Percentiles rank a stretch among this genome's conserved stretches.
Evolutionary conservation across 2,113 vertebrate species (phyloP).

Genomic region (Lynx canadensis): DNA sequence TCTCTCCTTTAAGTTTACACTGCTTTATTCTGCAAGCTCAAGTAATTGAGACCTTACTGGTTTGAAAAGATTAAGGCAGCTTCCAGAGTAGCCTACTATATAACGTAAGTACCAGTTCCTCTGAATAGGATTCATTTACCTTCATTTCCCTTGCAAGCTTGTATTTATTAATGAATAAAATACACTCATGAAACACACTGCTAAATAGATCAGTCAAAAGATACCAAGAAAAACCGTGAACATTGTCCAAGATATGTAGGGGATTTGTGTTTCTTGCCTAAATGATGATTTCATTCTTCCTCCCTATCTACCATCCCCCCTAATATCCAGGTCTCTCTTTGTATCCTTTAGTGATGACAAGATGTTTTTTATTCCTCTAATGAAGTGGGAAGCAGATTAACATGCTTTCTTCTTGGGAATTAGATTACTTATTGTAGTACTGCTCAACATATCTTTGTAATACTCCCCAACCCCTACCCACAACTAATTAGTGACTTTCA

Average conservation of each 20-base stretch:
- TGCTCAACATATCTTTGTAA: slow-evolving; percentile 29
- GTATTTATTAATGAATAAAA: slow-evolving; percentile 34
- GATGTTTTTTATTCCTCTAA: slow-evolving; percentile 60
- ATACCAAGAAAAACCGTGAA: background rate
- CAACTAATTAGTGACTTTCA: slow-evolving; percentile 64
- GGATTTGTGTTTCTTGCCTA: slow-evolving; percentile 46
- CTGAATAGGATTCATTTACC: slow-evolving; percentile 17
- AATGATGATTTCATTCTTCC: slow-evolving; percentile 9
- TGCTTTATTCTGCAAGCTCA: slow-evolving; percentile 1
- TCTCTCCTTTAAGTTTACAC: background rate
- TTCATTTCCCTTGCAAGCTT: slow-evolving; percentile 40
- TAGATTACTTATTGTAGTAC: slow-evolving; percentile 54
- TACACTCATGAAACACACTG: background rate
- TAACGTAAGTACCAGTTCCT: background rate
- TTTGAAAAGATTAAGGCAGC: slow-evolving; percentile 14
- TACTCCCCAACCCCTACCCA: slow-evolving; percentile 30
- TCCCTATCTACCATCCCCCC: background rate
- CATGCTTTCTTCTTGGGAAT: slow-evolving; percentile 2
- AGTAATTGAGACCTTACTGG: background rate
- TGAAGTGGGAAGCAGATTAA: slow-evolving; percentile 22
- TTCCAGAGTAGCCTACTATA: slow-evolving; percentile 21
- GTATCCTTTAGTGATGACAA: background rate
- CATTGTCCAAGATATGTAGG: background rate
- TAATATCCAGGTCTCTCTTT: slow-evolving; percentile 33
- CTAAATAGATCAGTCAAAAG: background rate